Conservation (phyloP, 2,888 invertebrate species). For the Dermolepida albohirtum region DNA sequence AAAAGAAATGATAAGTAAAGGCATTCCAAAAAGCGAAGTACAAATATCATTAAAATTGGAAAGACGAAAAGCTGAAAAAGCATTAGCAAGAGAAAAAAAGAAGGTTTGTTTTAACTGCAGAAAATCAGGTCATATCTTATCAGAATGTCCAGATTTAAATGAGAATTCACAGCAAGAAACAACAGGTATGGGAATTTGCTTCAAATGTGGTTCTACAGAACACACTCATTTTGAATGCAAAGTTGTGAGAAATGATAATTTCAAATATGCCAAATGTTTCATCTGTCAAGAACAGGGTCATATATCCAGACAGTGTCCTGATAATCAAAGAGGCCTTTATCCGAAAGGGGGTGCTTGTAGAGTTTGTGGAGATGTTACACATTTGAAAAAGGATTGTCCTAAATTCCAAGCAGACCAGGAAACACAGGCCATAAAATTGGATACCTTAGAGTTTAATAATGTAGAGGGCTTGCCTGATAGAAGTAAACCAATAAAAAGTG, state of each 20-base stretch:
- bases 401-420: constrained; percentile 62
- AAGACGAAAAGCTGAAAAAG: constrained; percentile 78
- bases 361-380: constrained; percentile 86
- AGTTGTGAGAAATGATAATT: constrained; percentile 75
- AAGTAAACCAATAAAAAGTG: constrained; percentile 33
- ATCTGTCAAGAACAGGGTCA: constrained; percentile 91
- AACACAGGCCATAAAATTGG: constrained; percentile 52
- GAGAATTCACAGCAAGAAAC: constrained; percentile 62
- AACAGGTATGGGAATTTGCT: constrained; percentile 79
- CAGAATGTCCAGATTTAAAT: constrained; percentile 81
- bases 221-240: constrained; percentile 82
- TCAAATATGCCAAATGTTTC: constrained; percentile 88
- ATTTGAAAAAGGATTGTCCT: constrained; percentile 85
- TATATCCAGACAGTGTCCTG: constrained; percentile 87
- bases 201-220: constrained; percentile 91
- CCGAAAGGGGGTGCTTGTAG: constrained; percentile 87
- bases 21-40: constrained; percentile 76
- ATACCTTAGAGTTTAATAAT: constrained; percentile 55
- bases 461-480: constrained; percentile 56
- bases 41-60: constrained; percentile 76
- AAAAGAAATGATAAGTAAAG: constrained; percentile 74
- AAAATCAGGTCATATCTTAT: constrained; percentile 82
- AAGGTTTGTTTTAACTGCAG: constrained; percentile 85
- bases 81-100: constrained; percentile 73
- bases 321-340: constrained; percentile 88